Percentiles rank a stretch among this genome's conserved stretches.
phyloP scores from a whole-genome alignment of 2,113 vertebrate genomes.

The Sinocyclocheilus grahami region DNA sequence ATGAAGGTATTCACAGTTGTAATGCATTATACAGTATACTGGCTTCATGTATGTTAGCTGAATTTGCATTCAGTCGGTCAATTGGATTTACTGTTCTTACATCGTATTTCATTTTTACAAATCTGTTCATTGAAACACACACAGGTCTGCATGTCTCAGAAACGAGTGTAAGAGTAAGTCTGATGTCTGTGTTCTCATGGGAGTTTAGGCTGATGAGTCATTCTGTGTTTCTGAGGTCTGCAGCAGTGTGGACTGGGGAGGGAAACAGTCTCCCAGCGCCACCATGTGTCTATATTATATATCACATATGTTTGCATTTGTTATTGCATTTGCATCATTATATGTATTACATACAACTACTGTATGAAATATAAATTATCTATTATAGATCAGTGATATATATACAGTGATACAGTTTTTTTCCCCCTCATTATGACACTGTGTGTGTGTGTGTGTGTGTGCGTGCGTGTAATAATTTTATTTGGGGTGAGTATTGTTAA shows the following conservation, averaged over 20 bases:
- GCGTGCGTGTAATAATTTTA: no score
- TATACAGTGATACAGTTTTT: no score
- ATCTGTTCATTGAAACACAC: background rate
- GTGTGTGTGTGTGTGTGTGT: no score
- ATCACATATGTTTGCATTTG: background rate
- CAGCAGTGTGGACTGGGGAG: background rate
- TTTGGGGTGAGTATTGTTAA: no score
- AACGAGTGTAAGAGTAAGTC: constrained; percentile 9
- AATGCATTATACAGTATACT: background rate
- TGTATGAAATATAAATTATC: no score
- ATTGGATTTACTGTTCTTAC: background rate
- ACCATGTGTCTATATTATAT: constrained; percentile 20
- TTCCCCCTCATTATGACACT: no score
- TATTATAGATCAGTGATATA: no score
- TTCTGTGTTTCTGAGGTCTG: constrained; percentile 23
- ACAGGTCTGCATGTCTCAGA: background rate
- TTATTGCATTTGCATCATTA: background rate
- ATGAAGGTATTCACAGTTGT: background rate
- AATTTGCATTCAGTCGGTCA: background rate
- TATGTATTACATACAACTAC: no score
- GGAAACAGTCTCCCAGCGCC: constrained; percentile 33
- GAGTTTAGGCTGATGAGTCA: constrained; percentile 54
- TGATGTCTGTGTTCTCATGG: constrained; percentile 38
- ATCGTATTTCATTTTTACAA: background rate
- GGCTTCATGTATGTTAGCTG: background rate